These are phyloP conservation scores for Melanerpes formicivorus DNA, from an alignment of 2,113 vertebrate species.

Conservation along the genomic window DNA sequence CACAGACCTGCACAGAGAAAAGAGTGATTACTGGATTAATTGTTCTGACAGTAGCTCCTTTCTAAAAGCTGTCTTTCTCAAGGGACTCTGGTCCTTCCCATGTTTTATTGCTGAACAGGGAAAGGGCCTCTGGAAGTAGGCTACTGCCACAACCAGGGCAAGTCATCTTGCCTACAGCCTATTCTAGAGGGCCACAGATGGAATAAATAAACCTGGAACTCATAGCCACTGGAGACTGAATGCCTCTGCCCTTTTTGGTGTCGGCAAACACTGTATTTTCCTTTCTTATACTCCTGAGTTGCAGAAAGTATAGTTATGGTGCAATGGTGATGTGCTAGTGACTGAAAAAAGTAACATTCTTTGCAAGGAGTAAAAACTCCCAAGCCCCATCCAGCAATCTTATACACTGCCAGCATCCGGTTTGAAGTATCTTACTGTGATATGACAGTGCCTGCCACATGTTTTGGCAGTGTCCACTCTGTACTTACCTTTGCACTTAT, in stretches of 20 bases:
- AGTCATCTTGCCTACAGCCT: neutral
- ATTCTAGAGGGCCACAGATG: neutral
- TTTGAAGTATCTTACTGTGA: neutral
- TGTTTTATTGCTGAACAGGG: neutral
- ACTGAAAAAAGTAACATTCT: neutral
- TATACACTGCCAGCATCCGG: neutral
- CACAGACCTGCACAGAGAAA: neutral
- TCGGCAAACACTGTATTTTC: neutral
- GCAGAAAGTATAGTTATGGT: neutral
- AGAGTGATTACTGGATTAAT: conserved; percentile 10
- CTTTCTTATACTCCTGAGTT: neutral
- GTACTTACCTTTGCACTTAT: neutral
- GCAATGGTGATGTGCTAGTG: neutral
- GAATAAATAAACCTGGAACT: neutral
- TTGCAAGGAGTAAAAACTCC: neutral
- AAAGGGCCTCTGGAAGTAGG: neutral
- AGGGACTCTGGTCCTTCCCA: neutral
- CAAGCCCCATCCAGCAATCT: neutral
- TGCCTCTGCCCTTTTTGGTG: neutral
- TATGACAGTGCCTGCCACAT: neutral
- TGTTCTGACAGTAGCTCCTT: conserved; percentile 26
- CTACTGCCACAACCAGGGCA: neutral
- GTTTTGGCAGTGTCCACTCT: neutral
- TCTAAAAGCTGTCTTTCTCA: conserved; percentile 26
- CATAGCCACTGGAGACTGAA: neutral